Base-by-base conservation (phyloP, 2,888 invertebrate species). In the Pharmacophagus antenor region DNA sequence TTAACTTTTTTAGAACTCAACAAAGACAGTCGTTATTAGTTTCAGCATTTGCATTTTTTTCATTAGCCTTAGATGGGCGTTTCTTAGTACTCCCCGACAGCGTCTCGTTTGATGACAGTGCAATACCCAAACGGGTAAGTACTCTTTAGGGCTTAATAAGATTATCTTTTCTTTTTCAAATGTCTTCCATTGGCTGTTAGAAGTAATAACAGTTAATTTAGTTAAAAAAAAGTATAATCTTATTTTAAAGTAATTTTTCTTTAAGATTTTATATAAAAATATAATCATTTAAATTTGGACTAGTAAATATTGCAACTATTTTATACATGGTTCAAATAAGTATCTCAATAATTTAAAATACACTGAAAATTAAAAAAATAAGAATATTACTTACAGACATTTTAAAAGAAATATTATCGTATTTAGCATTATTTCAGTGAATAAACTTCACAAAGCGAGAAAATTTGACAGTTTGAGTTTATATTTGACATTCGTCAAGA, bases 41-140 rank as follows among this genome's bases (percentile, higher is more conserved):
- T 54, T 50, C 49, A 59, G 53, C 76, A 86, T 87, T 87, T 85
- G 85, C 85, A 86, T 86, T 83, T 80, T 85, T 85, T 85, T 86
- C 86, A 86, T 87, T 86, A 84, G 80, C 67, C 65, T 65, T 62
- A 65, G 58, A 67, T 68, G 47, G 80, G 76, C 75, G 76, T 54
- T 59, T 50, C 54, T 48, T 54, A 27, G 22, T 59, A 42, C 25
- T n/a, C 53, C 49, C 41, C 49, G 47, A 49, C 54, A 59, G 44
- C 42, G 47, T 59, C 54, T 49, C 44, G 42, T 47, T 59, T 59
- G 48, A 59, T 54, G 54, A 59, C 59, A 54, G 44, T 42, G 59
- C 49, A 50, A 44, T 54, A 59, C 48, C 48, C 41, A 27, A 54
- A 49, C 23, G 54, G 41, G 53, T 58, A 47, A 58, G 50, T 51